These are phyloP conservation scores for Galerucella calmariensis DNA, from an alignment of 2,888 invertebrate species.

Conservation along the genomic window DNA sequence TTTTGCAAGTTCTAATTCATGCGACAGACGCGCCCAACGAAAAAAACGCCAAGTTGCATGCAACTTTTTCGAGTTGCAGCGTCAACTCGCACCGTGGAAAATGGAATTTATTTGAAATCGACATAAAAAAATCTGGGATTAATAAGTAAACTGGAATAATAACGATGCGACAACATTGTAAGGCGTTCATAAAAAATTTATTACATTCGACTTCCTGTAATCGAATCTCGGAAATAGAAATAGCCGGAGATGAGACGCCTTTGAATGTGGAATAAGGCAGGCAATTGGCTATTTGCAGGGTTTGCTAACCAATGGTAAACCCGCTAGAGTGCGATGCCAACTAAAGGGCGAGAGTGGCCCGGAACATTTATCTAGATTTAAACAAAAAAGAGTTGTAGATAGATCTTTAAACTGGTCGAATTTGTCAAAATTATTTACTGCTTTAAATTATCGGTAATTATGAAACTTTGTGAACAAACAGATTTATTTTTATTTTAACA, in stretches of 20 bases:
- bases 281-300: background rate
- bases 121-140: no score
- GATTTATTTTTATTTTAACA: no score
- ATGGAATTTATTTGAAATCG: no score
- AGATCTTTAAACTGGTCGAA: no score
- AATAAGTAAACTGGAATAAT: background rate
- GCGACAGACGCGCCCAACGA: no score
- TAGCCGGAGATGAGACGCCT: slow-evolving; percentile 3
- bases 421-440: no score
- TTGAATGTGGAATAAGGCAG: background rate
- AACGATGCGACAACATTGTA: background rate
- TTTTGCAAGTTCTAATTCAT: no score
- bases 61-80: no score
- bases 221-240: slow-evolving; percentile 13
- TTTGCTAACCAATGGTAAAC: background rate
- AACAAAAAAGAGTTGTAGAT: background rate
- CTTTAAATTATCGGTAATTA: no score
- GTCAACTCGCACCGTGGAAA: no score
- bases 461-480: no score
- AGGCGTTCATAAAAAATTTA: slow-evolving; percentile 8
- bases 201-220: slow-evolving; percentile 11
- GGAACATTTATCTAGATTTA: background rate
- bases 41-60: no score
- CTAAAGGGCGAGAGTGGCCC: background rate
- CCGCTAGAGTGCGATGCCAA: background rate